A percentile compares a stretch with the other conserved stretches of the same genome.
Evolutionary conservation across 2,113 vertebrate genomes (phyloP).

Genomic region (Ginglymostoma cirratum): DNA sequence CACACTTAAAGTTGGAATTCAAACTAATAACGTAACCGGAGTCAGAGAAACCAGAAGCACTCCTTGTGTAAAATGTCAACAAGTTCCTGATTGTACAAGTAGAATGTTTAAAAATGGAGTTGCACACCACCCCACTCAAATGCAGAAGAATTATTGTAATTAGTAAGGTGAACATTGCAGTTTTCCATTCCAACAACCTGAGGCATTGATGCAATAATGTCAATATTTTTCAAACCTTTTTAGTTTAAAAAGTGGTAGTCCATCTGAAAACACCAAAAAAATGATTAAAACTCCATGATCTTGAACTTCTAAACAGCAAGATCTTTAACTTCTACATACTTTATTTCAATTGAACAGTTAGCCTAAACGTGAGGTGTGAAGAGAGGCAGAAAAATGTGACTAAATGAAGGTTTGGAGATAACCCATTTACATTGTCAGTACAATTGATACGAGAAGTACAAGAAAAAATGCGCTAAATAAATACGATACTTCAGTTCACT

Average conservation of each 20-base stretch:
- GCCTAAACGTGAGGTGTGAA: not conserved
- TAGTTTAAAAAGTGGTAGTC: constrained; percentile 42
- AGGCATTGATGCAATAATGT: constrained; percentile 49
- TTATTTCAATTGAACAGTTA: not conserved
- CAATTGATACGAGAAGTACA: not conserved
- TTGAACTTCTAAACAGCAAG: not conserved
- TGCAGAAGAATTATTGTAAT: constrained; percentile 42
- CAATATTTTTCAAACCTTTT: constrained; percentile 48
- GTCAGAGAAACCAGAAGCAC: not conserved
- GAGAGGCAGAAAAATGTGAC: not conserved
- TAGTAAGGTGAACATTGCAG: constrained; percentile 45
- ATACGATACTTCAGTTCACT: not conserved
- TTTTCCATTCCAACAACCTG: constrained; percentile 47
- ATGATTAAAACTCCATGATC: not conserved
- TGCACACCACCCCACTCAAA: constrained; percentile 41
- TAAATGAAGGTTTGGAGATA: not conserved
- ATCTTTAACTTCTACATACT: not conserved
- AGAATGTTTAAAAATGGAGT: not conserved
- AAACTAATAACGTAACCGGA: not conserved
- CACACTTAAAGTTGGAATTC: not conserved
- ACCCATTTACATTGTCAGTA: not conserved
- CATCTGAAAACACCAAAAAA: constrained; percentile 49
- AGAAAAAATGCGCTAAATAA: not conserved
- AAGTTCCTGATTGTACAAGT: not conserved
- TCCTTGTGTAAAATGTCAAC: not conserved